Evolutionary conservation across 2,113 vertebrate species (phyloP), one percentile per base, ranked within the genome.

Genomic region (Macroglossus sobrinus): DNA sequence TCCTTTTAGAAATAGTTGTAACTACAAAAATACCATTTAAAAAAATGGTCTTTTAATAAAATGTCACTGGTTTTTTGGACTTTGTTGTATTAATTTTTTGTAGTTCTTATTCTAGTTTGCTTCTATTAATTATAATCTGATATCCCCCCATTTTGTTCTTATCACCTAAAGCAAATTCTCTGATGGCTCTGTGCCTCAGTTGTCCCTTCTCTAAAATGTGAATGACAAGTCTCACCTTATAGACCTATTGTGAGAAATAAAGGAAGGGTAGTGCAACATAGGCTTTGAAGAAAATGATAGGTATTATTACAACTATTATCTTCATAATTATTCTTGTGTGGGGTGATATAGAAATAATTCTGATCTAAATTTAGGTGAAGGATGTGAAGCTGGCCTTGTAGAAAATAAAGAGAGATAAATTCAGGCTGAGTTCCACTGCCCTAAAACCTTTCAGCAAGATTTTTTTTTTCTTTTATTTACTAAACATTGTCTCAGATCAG

Each of bases 1-100:
- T 91, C 28, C 26, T 94, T 86, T 96, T 59, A 93, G 68, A 93
- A 93, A 74, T 18, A 80, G 69, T 55, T 90, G 82, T 53, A 59
- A 7, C 33, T 91, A 26, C 14, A 85, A 85, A 93, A 89, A 9
- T 71, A 93, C 75, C 18, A 6, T 88, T 55, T 2, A 50, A 50
- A 87, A 47, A 47, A 87, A 45, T 12, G 19, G 61, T 22, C 59
- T 87, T 86, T 87, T 88, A 89, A 92, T 35, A 90, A 80, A 87
- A 57, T 24, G 4, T 45, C 45, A 53, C 11, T 76, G n/a, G 12
- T 55, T 43, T 55, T 66, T 38, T 81, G 78, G n/a, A 2, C 45
- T 82, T 66, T 4, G 0, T 66, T 63, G 9, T 55, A 21, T 63
- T 87, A 3, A 4, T 69, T 94, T 94, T 63, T 30, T 91, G 8